Base-by-base conservation (phyloP, 2,888 invertebrate genomes). In the Allophyes oxyacanthae region DNA sequence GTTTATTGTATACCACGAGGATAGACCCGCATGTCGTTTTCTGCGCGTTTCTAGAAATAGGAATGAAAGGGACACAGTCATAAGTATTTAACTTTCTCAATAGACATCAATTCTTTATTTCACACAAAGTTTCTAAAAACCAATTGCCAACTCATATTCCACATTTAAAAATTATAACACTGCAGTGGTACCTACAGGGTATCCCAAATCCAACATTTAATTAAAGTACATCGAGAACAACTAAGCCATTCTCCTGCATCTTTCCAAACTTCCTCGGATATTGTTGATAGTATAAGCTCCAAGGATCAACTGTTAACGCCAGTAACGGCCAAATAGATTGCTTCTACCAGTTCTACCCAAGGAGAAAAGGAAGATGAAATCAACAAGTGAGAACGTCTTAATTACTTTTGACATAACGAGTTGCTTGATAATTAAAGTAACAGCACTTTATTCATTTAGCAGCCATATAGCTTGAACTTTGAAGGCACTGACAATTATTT, bases 371-470 rank as follows among this genome's bases (percentile, higher is more conserved):
- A 76, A 82, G 81, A 81, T 73, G 69, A 82, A 79, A 81, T 83
- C 82, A 83, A 82, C 82, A 82, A 81, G 81, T 83, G 73, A 64
- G 74, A 79, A 82, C 78, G 72, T 83, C 72, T 64, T 84, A 84
- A 83, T 84, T 81, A 79, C 75, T 82, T 83, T 78, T 72, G 62
- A 71, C 72, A 64, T 72, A 73, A 72, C 72, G 67, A 72, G 66
- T 77, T 66, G 61, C 65, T 77, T 73, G 73, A 75, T 72, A 73
- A 79, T 79, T 72, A 76, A 72, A 65, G 61, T 71, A 64, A 71
- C 68, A 67, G 38, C 55, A 70, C 45, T 72, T 57, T 43, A 43
- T 63, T 70, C 43, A 48, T 62, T 58, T 40, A 34, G 34, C 25
- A 51, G 20, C 4, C 2, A 20, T 20, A 54, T 44, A 26, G 38